Evolutionary conservation across 1,140 invertebrate genomes (phyloP).

Genomic region (Conopomorpha cramerella): DNA sequence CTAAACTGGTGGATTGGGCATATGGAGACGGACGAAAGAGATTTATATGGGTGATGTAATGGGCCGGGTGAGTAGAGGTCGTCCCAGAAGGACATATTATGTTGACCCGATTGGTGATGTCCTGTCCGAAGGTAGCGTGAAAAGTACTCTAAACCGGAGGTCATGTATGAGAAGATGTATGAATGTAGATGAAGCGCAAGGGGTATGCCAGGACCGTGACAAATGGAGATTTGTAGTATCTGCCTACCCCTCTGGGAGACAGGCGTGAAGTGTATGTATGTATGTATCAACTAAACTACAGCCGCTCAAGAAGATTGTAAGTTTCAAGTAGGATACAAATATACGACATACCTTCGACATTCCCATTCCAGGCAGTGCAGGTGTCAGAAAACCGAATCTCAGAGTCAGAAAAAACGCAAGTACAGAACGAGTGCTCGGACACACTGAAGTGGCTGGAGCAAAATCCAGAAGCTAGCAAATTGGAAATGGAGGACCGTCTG

Average conservation of each 20-base stretch:
- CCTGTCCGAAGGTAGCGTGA: too few relatives aligned
- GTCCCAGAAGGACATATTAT: too few relatives aligned
- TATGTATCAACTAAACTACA: not conserved
- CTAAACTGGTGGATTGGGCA: not conserved
- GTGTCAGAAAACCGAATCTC: slow-evolving; percentile 67
- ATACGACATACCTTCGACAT: too few relatives aligned
- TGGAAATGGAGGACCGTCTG: slow-evolving; percentile 76
- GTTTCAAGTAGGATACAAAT: too few relatives aligned
- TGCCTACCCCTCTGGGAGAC: not conserved
- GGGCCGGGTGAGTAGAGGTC: too few relatives aligned
- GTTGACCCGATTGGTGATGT: too few relatives aligned
- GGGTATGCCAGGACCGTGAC: not conserved
- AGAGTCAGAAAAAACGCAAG: slow-evolving; percentile 64
- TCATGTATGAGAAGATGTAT: too few relatives aligned
- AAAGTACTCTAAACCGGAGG: too few relatives aligned
- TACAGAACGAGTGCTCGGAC: slow-evolving; percentile 63
- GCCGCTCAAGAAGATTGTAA: too few relatives aligned
- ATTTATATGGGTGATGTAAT: too few relatives aligned
- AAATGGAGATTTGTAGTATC: not conserved
- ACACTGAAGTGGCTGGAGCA: slow-evolving; percentile 64
- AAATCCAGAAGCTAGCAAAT: slow-evolving; percentile 73
- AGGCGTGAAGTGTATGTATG: not conserved
- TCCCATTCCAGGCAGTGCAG: slow-evolving; percentile 65
- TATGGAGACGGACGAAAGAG: too few relatives aligned
- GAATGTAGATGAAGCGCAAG: not conserved